Base-by-base conservation (phyloP, 2,113 vertebrate genomes). In the Lutjanus erythropterus region DNA sequence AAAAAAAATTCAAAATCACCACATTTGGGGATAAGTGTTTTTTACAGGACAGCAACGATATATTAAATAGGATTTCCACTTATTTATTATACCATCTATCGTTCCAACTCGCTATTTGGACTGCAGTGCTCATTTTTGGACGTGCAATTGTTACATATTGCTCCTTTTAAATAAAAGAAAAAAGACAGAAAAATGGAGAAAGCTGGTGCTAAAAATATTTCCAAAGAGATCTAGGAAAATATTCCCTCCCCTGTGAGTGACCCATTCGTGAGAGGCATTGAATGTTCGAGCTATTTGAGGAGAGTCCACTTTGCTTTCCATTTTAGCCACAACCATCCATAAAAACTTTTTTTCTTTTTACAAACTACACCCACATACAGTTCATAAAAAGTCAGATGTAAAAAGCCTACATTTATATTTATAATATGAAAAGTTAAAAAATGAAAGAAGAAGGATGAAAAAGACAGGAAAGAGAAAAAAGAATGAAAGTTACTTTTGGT, bases 291-390 rank as follows among this genome's bases (percentile, higher is more conserved):
- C 19, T 71, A 50, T 86, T 74, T 84, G 27, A 84, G 50, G 10
- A 61, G 65, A 81, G 35, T 66, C 62, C 9, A 18, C 66, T 47
- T 75, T 75, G 23, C 64, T 83, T 72, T 88, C 84, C 69, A 85
- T 71, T 89, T 85, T 44, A 81, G 67, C 76, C 65, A 83, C 68
- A 75, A 89, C 62, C 39, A 74, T 62, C 69, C 46, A 52, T 62
- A 55, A 58, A 71, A 77, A 52, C 15, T 50, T 76, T 83, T 74
- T 82, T 76, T 83, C 72, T 82, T 88, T 85, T 42, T 49, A 58
- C 47, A 79, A n/a, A 75, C 50, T 65, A 81, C 75, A 71, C 55
- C 52, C 61, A 64, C 44, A 81, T 42, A 67, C 71, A 76, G n/a
- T 55, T 12, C 64, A 71, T 42, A 50, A 39, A 56, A 81, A 39